phyloP scores from a whole-genome alignment of 1,140 invertebrate genomes.

The Trichonephila clavata region DNA sequence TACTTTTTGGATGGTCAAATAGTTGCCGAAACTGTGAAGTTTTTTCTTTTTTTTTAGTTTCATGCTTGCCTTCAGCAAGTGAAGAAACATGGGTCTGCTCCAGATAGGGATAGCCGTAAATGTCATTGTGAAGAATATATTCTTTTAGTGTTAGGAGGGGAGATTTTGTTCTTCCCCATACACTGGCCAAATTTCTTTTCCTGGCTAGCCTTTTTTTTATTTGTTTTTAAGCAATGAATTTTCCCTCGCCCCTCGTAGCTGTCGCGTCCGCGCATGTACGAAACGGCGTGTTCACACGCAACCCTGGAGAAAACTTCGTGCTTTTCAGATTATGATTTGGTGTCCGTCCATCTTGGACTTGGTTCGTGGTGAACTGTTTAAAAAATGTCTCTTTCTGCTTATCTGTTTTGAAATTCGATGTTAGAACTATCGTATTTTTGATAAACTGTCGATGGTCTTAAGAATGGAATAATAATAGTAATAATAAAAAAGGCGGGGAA shows the following conservation, averaged over 20 bases:
- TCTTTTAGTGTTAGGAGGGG: not conserved
- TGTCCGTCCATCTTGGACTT: too few species aligned
- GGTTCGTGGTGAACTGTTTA: too few species aligned
- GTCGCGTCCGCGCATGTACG: not conserved
- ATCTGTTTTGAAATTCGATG: too few species aligned
- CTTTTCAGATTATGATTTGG: slow-evolving; percentile 22
- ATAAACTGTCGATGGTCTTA: too few species aligned
- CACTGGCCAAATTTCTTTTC: slow-evolving; percentile 57
- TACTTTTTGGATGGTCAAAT: not conserved
- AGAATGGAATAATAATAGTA: too few species aligned
- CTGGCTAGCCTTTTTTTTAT: not conserved
- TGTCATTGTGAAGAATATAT: slow-evolving; percentile 39
- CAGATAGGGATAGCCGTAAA: slow-evolving; percentile 48
- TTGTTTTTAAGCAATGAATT: slow-evolving; percentile 39
- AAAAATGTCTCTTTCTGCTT: too few species aligned
- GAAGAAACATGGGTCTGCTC: not conserved
- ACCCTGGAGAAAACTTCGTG: not conserved
- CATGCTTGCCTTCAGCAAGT: not conserved
- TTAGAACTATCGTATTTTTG: too few species aligned
- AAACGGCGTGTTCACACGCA: slow-evolving; percentile 50
- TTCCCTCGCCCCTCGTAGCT: not conserved
- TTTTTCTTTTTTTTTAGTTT: not conserved
- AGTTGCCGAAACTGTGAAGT: not conserved
- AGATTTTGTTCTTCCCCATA: not conserved
- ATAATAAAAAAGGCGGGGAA: too few species aligned